Evolutionary conservation across 2,888 invertebrate species (phyloP), one percentile per base, ranked within the genome.

Genomic region (Meteorus colon): DNA sequence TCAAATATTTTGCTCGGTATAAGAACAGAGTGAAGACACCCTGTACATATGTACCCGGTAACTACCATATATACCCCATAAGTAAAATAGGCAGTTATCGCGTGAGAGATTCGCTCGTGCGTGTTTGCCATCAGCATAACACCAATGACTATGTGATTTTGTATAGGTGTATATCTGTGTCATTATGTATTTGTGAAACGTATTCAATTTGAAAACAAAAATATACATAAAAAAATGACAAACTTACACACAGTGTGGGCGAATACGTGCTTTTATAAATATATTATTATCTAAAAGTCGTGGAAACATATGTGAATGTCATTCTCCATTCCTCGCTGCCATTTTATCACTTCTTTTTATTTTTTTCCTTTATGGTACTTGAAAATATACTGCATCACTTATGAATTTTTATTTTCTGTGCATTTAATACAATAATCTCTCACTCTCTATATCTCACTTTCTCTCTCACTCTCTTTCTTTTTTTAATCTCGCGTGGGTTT

Each of bases 71-170:
- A 63, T 63, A 10, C 16, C 34, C n/a, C 16, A 63, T 63, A 31
- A 31, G 63, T 63, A 63, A 63, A 63, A 63, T 63, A 31, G 16
- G 55, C 55, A 55, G 55, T 55, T 55, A 55, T 55, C 55, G 55
- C 55, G 55, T 55, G 55, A 55, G 55, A 55, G 55, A 55, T 55
- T 19, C 10, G 55, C 55, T 55, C 55, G 19, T 55, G 55, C 55
- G 55, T 55, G 55, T 55, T 55, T 55, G 19, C 55, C 55, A 55
- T 55, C 55, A 55, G 19, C 55, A 55, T 19, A 8, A 55, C 55
- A 55, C 55, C 55, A 55, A 55, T 55, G 55, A 55, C 55, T 55
- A 19, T 55, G n/a, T 55, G 55, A 55, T 55, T 55, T 55, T 55
- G 8, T 55, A 55, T 55, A 55, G 2, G 41, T 41, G 41, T 55